A percentile compares a stretch with the other conserved stretches of the same genome.
phyloP scores from a whole-genome alignment of 2,113 vertebrate species.

The Notiomystis cincta region DNA sequence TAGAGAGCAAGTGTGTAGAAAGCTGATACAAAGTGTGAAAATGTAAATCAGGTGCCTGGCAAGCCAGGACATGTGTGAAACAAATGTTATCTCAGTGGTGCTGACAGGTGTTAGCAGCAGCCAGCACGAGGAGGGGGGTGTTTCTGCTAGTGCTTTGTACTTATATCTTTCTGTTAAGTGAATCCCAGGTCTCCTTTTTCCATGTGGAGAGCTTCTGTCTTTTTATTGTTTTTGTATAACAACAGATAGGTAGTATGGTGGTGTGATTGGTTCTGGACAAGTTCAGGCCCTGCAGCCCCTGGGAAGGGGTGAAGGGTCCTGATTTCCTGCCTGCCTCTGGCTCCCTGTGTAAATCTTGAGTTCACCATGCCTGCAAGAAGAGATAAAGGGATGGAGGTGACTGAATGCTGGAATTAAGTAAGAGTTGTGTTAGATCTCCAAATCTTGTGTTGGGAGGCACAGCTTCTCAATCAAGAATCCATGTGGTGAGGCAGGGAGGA shows the following conservation, averaged over 20 bases:
- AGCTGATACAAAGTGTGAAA: conserved; percentile 31
- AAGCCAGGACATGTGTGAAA: conserved; percentile 17
- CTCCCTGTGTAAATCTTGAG: neutral
- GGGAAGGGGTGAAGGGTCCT: neutral
- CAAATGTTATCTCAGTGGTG: neutral
- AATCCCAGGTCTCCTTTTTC: neutral
- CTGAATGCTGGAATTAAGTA: neutral
- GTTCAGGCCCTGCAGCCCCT: neutral
- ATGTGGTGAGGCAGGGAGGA: neutral
- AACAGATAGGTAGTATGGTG: neutral
- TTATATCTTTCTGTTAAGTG: neutral
- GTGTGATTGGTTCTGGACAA: neutral
- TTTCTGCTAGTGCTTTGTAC: neutral
- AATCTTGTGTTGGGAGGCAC: neutral
- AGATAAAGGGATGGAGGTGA: neutral
- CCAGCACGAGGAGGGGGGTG: neutral
- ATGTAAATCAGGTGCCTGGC: conserved; percentile 36
- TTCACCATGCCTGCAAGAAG: neutral
- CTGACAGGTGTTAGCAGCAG: conserved; percentile 35
- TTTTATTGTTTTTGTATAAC: neutral
- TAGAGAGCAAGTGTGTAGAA: neutral
- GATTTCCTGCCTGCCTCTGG: neutral
- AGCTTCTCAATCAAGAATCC: neutral
- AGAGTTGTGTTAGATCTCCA: neutral
- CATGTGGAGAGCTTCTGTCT: neutral